Base-by-base conservation (phyloP, 1,140 invertebrate genomes). In the Pogonognathellus flavescens region DNA sequence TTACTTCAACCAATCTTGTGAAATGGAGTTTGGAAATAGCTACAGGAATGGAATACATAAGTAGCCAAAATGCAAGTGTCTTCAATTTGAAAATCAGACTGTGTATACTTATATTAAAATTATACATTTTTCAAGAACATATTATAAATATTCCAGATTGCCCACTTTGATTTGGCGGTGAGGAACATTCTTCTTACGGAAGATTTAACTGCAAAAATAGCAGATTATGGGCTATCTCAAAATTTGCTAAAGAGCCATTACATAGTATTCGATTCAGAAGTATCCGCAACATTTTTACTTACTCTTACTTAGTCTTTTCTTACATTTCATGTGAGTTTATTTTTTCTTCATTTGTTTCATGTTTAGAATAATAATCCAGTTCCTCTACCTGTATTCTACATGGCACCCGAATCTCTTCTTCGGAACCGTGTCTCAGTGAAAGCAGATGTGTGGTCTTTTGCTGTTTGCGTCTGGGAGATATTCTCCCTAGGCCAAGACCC, bases 151-250 rank as follows among this genome's bases (percentile, higher is more conserved):
- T 6, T 20, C 4, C n/a, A 76, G 66, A 70, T 84, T 18, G 49
- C 72, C 31, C 83, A 70, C 41, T 59, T 60, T 31, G 52, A 82
- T 20, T 41, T 82, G 11, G 82, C 59, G 11, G 18, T 59, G 1
- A 25, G 82, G 18, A 57, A 62, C 16, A n/a, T 52, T 62, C 41
- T 59, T 2, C 31, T 76, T 4, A 18, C 31, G 13, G 14, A 25
- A n/a, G 70, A 76, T 50, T 76, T 41, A 14, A 76, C 70, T 0
- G 70, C 41, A 8, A 76, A 76, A 50, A 76, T 76, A 49, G 25
- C 70, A 0, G 70, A 76, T n/a, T 76, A 49, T 50, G 70, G 70
- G 7, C 25, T 76, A n/a, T 76, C 70, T 3, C 25, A 76, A 76
- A 76, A 49, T 76, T 31, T 76, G 1, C 70, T 49, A 7, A 10